Evolutionary conservation across 2,113 vertebrate species (phyloP), one percentile per base, ranked within the genome.

Genomic region (Epinephelus moara): DNA sequence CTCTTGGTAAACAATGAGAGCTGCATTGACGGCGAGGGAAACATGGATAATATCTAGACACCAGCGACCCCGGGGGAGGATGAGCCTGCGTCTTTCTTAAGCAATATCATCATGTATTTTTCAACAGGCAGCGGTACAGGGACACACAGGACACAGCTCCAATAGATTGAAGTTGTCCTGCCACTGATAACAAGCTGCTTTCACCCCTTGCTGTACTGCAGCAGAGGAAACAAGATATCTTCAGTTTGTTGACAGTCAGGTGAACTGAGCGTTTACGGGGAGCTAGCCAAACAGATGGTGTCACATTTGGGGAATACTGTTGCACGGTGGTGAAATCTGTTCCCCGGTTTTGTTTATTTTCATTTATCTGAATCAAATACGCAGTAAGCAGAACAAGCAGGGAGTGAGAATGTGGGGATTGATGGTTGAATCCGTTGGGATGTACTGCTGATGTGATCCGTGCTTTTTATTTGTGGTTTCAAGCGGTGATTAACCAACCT

Each of bases 1-100:
- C 49, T 11, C 85, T 78, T 64, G 53, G 88, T 86, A 91, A 91
- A 92, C 90, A 91, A 91, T 84, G 62, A 90, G 66, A 50, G 87
- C 52, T 3, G 82, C 85, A 56, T 7, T 64, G 85, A 81, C 2
- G 45, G 40, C 6, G 37, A 79, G 17, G 70, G 76, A 80, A 87
- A 88, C 66, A 50, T 11, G n/a, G 82, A 89, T 84, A 62, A 70
- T 61, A 85, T 89, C 78, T 45, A 70, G 63, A 75, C 71, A 37
- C 52, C 45, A 5, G 68, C 30, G 49, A 59, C 50, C 70, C 79
- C 12, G 18, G 70, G 42, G 77, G 83, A 84, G 57, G 72, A 85
- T 30, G 69, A 70, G 74, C 55, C 60, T 18, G 40, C 27, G 37
- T 81, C 73, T 56, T 64, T 82, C 63, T 75, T 64, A 49, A 80